Percentiles rank a stretch among this genome's conserved stretches.
Conservation (phyloP, 2,888 invertebrate species). For the Pollenia griseotomentosa region DNA sequence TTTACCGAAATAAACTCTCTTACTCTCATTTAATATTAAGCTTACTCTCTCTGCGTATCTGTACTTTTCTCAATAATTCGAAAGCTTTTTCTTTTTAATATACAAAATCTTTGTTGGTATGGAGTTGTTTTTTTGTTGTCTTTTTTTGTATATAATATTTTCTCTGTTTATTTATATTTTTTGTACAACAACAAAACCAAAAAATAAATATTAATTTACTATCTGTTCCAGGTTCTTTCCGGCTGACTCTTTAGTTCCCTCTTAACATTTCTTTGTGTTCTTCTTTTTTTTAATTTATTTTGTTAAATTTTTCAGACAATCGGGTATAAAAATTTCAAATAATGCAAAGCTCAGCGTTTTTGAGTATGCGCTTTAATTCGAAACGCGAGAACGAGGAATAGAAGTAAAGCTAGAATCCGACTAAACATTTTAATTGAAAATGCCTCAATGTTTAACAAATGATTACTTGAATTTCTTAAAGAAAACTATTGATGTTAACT, state of each 20-base stretch:
- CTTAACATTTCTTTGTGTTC: slow-evolving; percentile 44
- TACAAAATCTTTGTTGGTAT: slow-evolving; percentile 1
- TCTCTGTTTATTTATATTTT: slow-evolving; percentile 71
- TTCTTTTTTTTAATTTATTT: slow-evolving; percentile 6
- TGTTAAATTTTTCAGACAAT: slow-evolving; percentile 13
- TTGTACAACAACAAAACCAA: not conserved
- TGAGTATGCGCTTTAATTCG: slow-evolving; percentile 49
- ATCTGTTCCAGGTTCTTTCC: slow-evolving; percentile 32
- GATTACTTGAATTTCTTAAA: too few species aligned
- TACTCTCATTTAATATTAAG: not conserved
- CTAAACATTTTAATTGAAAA: too few species aligned
- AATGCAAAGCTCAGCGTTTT: slow-evolving; percentile 70
- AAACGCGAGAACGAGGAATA: not conserved
- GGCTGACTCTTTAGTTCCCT: not conserved
- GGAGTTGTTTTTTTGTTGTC: not conserved
- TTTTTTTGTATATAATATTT: slow-evolving; percentile 17
- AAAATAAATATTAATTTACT: slow-evolving; percentile 33
- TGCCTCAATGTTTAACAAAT: too few species aligned
- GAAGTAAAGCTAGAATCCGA: too few species aligned
- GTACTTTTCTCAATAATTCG: not conserved
- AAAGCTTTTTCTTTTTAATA: slow-evolving; percentile 41
- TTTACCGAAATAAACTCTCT: slow-evolving; percentile 37
- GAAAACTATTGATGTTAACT: too few species aligned
- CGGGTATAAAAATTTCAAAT: slow-evolving; percentile 21
- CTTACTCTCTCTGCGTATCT: slow-evolving; percentile 11